Conservation (phyloP, 2,888 invertebrate species). For the Cerceris ruficornis region DNA sequence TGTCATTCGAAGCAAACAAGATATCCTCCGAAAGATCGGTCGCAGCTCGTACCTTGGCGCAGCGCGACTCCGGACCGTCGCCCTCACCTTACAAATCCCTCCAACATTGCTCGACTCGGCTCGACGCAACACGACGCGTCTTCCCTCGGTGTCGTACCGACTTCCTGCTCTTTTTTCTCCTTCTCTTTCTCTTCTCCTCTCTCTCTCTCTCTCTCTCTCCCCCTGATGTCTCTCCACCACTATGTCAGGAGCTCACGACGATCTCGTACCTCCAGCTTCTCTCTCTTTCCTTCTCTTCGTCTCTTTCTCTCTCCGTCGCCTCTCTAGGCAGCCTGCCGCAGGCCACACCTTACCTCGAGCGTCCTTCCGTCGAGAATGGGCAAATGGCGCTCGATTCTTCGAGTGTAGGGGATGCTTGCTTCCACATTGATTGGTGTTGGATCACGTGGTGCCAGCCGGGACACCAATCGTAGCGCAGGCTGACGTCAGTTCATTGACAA, state of each 20-base stretch:
- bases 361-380: conserved; percentile 78
- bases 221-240: conserved; percentile 8
- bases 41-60: conserved; percentile 39
- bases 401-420: conserved; percentile 73
- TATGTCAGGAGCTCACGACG: conserved; percentile 1
- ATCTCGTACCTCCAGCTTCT: conserved; percentile 3
- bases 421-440: conserved; percentile 75
- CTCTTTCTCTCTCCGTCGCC: conserved; percentile 15
- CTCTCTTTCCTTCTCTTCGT: conserved; percentile 16
- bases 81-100: conserved; percentile 65
- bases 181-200: conserved; percentile 3
- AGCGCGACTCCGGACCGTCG: conserved; percentile 50
- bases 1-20: conserved; percentile 5
- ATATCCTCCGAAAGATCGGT: conserved; percentile 29
- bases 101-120: conserved; percentile 54
- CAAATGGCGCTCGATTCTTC: conserved; percentile 71
- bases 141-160: conserved; percentile 44
- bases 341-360: conserved; percentile 78
- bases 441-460: conserved; percentile 79
- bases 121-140: conserved; percentile 14
- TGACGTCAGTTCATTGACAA: conserved; percentile 84
- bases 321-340: conserved; percentile 55
- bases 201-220: conserved; percentile 6
- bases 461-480: conserved; percentile 76
- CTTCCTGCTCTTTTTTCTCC: conserved; percentile 44